These are phyloP conservation scores for Bubo scandiacus DNA, from an alignment of 2,113 vertebrate genomes.

Conservation along the genomic window DNA sequence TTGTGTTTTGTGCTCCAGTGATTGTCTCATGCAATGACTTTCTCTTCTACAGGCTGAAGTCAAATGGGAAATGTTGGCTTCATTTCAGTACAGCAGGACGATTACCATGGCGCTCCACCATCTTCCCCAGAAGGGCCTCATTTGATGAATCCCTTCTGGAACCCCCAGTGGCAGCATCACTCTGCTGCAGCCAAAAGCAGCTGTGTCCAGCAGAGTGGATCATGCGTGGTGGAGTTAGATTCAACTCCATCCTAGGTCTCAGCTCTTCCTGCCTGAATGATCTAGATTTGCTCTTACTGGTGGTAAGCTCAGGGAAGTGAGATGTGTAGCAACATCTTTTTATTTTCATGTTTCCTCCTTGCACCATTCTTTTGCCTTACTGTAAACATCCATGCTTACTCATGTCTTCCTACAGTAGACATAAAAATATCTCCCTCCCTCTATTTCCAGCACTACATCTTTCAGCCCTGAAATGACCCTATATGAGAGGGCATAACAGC, in stretches of 20 bases:
- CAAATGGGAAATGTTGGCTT: background rate
- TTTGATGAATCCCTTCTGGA: background rate
- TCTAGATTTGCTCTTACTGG: background rate
- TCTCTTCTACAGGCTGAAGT: background rate
- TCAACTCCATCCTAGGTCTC: background rate
- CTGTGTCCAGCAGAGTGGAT: accelerated
- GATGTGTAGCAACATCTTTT: background rate
- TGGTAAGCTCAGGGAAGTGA: background rate
- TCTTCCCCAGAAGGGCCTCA: background rate
- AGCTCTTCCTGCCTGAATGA: background rate
- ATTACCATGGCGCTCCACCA: background rate
- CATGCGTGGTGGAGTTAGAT: accelerated
- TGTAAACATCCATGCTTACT: background rate
- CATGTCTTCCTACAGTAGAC: background rate
- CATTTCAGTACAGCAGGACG: background rate
- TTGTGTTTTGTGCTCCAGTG: background rate
- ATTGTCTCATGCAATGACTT: background rate
- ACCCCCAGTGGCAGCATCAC: background rate
- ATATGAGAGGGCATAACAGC: background rate
- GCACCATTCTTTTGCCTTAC: background rate
- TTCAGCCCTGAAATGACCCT: background rate
- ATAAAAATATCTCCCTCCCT: background rate
- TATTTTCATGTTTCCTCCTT: background rate
- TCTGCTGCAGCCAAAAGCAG: background rate
- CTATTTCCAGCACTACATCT: background rate